Base-by-base conservation (phyloP, 30 jellyfish, hydroid and myxozoan genomes). In the Aurelia sp. region DNA sequence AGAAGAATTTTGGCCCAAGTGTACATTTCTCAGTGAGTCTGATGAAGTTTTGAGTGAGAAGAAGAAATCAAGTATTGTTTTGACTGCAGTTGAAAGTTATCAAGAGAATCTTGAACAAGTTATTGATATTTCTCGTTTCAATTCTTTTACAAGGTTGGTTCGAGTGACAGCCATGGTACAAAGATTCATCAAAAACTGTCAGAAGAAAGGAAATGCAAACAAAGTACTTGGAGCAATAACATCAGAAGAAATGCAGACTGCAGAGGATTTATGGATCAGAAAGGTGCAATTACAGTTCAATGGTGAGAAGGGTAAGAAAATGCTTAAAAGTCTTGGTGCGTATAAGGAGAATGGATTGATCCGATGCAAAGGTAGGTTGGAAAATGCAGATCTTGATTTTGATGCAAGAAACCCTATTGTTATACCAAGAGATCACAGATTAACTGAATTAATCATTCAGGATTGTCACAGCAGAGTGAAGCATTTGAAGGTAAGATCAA, bases 1-100 rank as follows among this genome's bases (percentile, higher is more conserved):
- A 16, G 70, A 79, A 24, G 53, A 41, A 11, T 13, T 24, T 7
- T 79, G 89, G 89, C 81, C 81, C 19, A 62, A 62, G 4, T 10
- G 70, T 53, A 12, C 65, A 53, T 65, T 65, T 65, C 21, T 65
- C 19, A 22, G 76, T 65, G 76, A 65, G 48, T 31, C 76, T 13
- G 76, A 65, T 65, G 76, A 65, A 65, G 48, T 65, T 20, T 16
- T 65, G 30, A 20, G 17, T 31, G 76, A 65, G 76, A 65, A 65
- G 76, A 65, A 19, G 30, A 65, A 65, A 65, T 20, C 76, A 65
- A 65, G 76, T 65, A 20, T 58, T 58, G 67, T 58, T 18, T 58
- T 58, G 67, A 58, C 1, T 0, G 2, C 20, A 58, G 67, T 58
- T 18, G 21, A 58, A 58, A 58, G 67, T 58, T 58, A 0, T 19